These are phyloP conservation scores for Typhlomys cinereus DNA, from an alignment of 2,113 vertebrate genomes.

Conservation along the genomic window DNA sequence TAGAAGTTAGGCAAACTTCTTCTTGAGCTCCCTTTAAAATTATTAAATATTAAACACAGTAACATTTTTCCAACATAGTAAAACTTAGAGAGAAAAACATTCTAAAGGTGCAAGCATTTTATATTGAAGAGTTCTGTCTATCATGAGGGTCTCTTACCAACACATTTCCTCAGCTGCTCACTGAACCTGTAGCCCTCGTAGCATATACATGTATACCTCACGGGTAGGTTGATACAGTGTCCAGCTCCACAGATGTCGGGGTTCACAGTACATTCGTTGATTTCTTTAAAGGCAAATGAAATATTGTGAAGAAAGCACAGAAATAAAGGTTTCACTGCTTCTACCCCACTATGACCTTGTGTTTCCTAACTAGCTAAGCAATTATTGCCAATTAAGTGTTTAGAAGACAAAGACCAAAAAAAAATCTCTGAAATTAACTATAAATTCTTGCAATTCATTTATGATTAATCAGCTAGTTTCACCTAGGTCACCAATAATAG, in stretches of 20 bases:
- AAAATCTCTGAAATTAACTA: not conserved
- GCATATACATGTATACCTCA: slow-evolving; percentile 95
- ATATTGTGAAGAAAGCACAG: not conserved
- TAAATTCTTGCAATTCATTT: not conserved
- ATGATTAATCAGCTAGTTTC: not conserved
- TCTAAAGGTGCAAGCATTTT: slow-evolving; percentile 42
- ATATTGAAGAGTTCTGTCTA: not conserved
- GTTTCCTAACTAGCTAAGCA: not conserved
- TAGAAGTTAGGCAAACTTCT: not conserved
- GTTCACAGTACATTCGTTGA: slow-evolving; percentile 95
- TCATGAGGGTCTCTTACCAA: slow-evolving; percentile 87
- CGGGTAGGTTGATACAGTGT: slow-evolving; percentile 92
- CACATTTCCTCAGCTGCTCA: slow-evolving; percentile 89
- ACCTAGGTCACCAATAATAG: not conserved
- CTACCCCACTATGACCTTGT: slow-evolving; percentile 21
- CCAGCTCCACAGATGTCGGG: slow-evolving; percentile 95
- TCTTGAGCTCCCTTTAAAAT: not conserved
- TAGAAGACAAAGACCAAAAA: not conserved
- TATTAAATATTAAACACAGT: not conserved
- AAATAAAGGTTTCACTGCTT: not conserved
- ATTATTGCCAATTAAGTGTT: not conserved
- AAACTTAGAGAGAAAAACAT: not conserved
- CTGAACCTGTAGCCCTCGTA: slow-evolving; percentile 89
- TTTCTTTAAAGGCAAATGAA: slow-evolving; percentile 86
- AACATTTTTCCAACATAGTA: not conserved